phyloP scores from a whole-genome alignment of 2,113 vertebrate species.

The Strix uralensis region DNA sequence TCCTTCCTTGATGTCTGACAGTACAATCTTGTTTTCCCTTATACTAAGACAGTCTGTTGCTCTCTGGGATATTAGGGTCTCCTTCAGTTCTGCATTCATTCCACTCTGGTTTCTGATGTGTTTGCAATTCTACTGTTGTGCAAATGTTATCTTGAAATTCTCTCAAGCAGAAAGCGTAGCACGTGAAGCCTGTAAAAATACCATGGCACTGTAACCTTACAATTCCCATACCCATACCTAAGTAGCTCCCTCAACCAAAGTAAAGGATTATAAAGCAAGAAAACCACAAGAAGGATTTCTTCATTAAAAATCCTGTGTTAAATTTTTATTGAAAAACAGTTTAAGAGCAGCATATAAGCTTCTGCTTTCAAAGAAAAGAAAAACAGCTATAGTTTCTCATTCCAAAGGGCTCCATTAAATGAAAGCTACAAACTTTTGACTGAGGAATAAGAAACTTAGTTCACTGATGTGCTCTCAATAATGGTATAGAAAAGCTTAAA shows the following conservation, averaged over 20 bases:
- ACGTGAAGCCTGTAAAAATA: neutral
- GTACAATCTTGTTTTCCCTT: neutral
- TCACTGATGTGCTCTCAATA: neutral
- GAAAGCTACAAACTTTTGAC: neutral
- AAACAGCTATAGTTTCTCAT: neutral
- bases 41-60: neutral
- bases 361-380: neutral
- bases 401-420: neutral
- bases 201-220: neutral
- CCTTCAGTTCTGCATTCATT: neutral
- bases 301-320: neutral
- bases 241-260: neutral
- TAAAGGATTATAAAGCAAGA: neutral
- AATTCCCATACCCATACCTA: neutral
- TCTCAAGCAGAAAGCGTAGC: neutral
- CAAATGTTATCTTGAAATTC: neutral
- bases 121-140: constrained; percentile 5
- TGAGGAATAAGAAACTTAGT: neutral
- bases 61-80: neutral
- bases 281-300: neutral
- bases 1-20: neutral
- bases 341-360: neutral
- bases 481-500: neutral
- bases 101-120: neutral
- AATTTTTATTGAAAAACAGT: neutral